These are phyloP conservation scores for Acinonyx jubatus DNA, from an alignment of 2,113 vertebrate species.

Conservation along the genomic window DNA sequence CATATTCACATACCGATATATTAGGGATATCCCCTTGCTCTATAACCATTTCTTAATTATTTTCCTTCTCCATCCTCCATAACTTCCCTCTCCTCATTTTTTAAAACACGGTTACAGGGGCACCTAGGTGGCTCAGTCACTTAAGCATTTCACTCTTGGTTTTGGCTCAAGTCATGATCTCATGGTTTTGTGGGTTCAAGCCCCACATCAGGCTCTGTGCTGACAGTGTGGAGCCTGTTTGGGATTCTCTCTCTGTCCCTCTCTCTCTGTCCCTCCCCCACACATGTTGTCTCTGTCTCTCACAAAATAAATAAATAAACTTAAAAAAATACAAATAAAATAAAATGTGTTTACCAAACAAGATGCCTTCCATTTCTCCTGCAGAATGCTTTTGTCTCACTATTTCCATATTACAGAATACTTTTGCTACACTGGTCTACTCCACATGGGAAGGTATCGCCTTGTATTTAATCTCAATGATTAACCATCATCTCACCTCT, in stretches of 20 bases:
- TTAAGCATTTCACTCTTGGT: too few relatives aligned
- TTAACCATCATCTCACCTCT: neutral
- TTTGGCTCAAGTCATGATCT: too few relatives aligned
- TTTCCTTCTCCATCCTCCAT: neutral
- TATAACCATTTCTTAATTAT: neutral
- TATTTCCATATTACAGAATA: neutral
- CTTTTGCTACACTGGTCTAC: neutral
- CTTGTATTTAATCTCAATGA: neutral
- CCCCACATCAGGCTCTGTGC: too few relatives aligned
- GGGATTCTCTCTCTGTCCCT: too few relatives aligned
- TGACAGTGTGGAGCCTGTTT: too few relatives aligned
- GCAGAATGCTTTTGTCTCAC: neutral
- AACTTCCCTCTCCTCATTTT: neutral
- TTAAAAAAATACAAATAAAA: too few relatives aligned
- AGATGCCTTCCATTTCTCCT: neutral
- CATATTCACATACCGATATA: neutral
- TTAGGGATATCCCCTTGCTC: neutral
- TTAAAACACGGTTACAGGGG: neutral
- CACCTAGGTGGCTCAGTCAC: too few relatives aligned
- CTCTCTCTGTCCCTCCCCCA: too few relatives aligned
- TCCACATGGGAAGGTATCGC: neutral
- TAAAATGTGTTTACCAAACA: neutral
- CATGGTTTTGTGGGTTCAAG: too few relatives aligned
- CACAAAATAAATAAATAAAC: too few relatives aligned
- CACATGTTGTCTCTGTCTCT: too few relatives aligned